These are phyloP conservation scores for Pinctada fucata DNA, from an alignment of 2,888 invertebrate species.

Conservation along the genomic window DNA sequence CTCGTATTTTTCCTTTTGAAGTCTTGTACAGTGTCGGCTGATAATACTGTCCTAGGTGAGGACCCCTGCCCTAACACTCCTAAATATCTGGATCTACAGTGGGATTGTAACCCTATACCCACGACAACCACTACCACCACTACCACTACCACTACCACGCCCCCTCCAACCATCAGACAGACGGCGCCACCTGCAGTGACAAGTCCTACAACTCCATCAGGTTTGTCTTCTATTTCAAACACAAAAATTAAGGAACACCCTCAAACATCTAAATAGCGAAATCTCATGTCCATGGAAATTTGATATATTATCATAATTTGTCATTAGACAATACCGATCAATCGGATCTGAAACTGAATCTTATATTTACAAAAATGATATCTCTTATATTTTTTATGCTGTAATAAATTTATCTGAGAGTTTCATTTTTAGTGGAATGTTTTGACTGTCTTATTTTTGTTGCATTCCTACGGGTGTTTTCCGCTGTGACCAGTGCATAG, in stretches of 20 bases:
- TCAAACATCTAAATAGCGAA: too few species aligned
- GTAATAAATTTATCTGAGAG: too few species aligned
- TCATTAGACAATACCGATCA: too few species aligned
- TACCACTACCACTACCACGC: conserved; percentile 24
- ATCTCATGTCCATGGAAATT: too few species aligned
- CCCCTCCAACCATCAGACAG: conserved; percentile 6
- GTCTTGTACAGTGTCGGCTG: conserved; percentile 31
- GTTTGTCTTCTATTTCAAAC: not conserved
- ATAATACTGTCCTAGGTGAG: conserved; percentile 44
- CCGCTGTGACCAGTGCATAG: too few species aligned
- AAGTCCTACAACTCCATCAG: not conserved
- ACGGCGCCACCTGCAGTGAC: not conserved
- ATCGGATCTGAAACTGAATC: too few species aligned
- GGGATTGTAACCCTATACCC: conserved; percentile 49
- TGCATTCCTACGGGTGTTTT: too few species aligned
- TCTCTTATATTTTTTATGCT: too few species aligned
- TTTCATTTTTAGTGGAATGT: too few species aligned
- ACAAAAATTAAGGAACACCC: not conserved
- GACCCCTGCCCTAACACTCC: conserved; percentile 55
- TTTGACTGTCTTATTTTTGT: too few species aligned
- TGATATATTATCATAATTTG: too few species aligned
- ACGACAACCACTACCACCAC: conserved; percentile 45
- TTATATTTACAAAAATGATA: too few species aligned
- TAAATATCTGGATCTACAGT: conserved; percentile 53
- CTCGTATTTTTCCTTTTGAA: not conserved